Percentiles rank a stretch among this genome's conserved stretches.
These are phyloP conservation scores for Odontamblyopus rebecca DNA, from an alignment of 2,797 vertebrate species.

Conservation along the genomic window DNA sequence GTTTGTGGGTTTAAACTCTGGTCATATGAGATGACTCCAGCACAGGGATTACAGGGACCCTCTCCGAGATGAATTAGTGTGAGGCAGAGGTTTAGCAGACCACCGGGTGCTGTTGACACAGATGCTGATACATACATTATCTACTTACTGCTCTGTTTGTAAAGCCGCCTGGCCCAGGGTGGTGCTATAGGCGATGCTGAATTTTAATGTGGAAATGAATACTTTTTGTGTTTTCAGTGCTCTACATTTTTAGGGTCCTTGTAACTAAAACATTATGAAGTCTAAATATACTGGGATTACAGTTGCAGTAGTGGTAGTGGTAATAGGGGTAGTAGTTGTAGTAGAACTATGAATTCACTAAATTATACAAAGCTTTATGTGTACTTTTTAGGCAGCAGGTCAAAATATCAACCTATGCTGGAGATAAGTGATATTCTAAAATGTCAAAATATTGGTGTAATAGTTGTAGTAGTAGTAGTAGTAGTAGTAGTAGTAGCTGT, in stretches of 20 bases:
- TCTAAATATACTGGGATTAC: not conserved
- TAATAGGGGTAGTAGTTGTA: too few relatives aligned
- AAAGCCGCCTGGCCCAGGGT: conserved; percentile 1
- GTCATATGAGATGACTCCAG: conserved; percentile 70
- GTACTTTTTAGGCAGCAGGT: too few relatives aligned
- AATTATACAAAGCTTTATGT: too few relatives aligned
- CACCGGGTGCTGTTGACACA: conserved; percentile 49
- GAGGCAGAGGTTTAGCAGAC: conserved; percentile 59
- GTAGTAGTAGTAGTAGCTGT: too few relatives aligned
- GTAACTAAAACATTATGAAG: not conserved
- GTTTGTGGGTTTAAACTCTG: conserved; percentile 68
- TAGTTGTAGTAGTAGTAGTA: too few relatives aligned
- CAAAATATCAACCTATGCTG: too few relatives aligned
- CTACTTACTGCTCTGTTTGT: conserved; percentile 29
- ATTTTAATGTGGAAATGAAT: not conserved
- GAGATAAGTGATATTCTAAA: too few relatives aligned
- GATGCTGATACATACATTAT: conserved; percentile 45
- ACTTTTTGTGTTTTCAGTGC: not conserved
- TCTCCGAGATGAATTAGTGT: conserved; percentile 57
- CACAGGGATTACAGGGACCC: conserved; percentile 62
- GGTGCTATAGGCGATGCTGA: not conserved
- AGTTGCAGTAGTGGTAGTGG: too few relatives aligned
- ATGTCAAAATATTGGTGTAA: too few relatives aligned
- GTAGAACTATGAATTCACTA: too few relatives aligned
- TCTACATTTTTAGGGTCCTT: not conserved